A percentile compares a stretch with the other conserved stretches of the same genome.
These are phyloP conservation scores for Saccostrea echinata DNA, from an alignment of 1,140 invertebrate genomes.

Conservation along the genomic window DNA sequence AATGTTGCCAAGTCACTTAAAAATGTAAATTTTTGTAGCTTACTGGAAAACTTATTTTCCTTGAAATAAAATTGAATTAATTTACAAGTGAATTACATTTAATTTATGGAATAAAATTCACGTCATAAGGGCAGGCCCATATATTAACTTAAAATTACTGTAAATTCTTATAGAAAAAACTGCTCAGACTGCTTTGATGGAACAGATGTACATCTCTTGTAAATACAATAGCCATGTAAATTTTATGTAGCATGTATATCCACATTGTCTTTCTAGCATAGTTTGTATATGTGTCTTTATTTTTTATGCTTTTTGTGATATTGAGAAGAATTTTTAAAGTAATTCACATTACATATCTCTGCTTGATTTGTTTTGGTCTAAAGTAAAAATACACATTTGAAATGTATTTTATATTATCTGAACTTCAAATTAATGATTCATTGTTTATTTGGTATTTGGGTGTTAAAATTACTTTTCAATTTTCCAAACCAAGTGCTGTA, in stretches of 20 bases:
- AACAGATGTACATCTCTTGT: background rate
- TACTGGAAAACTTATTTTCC: background rate
- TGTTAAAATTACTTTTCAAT: background rate
- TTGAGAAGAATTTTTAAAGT: constrained; percentile 5
- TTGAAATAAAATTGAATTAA: background rate
- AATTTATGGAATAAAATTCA: background rate
- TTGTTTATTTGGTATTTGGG: background rate
- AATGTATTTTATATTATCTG: background rate
- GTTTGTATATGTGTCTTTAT: constrained; percentile 17
- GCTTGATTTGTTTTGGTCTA: background rate
- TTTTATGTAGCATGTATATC: background rate
- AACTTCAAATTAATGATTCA: background rate
- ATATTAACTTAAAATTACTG: background rate
- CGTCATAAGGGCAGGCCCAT: background rate
- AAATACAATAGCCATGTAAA: background rate
- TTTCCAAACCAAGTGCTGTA: background rate
- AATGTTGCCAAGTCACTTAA: background rate
- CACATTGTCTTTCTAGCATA: constrained; percentile 14
- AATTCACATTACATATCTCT: constrained; percentile 22
- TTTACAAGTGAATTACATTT: background rate
- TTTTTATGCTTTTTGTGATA: constrained; percentile 34
- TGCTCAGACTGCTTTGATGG: background rate
- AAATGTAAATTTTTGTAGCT: background rate
- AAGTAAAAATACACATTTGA: background rate
- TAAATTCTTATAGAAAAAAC: background rate